Evolutionary conservation across 2,888 invertebrate genomes (phyloP).

Genomic region (Didymodactylos carnosus): DNA sequence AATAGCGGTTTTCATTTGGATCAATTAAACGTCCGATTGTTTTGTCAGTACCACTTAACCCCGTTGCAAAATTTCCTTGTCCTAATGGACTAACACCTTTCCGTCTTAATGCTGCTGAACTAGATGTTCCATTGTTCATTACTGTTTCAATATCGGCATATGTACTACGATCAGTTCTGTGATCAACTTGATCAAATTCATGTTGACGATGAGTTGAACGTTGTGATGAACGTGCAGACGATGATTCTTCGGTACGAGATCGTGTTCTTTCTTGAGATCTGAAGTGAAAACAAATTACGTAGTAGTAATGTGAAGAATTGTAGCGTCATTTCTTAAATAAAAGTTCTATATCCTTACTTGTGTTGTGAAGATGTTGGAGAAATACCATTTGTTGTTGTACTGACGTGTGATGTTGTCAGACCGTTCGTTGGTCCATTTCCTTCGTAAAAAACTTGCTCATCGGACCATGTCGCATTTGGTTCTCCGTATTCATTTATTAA

Average conservation of each 20-base stretch:
- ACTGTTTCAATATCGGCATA: background rate
- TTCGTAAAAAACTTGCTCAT: background rate
- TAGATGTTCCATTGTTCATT: no score
- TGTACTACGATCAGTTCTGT: background rate
- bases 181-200: background rate
- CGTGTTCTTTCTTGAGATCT: no score
- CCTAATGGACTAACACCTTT: no score
- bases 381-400: background rate
- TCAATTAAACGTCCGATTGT: no score
- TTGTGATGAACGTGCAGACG: background rate
- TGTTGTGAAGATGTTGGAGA: background rate
- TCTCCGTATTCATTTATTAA: background rate
- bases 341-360: background rate
- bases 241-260: background rate
- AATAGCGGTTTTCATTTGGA: background rate
- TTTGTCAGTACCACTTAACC: background rate
- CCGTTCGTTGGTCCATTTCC: background rate
- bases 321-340: background rate
- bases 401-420: background rate
- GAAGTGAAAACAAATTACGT: no score
- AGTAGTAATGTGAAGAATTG: no score
- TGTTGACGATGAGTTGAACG: background rate
- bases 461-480: background rate
- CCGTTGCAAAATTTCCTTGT: no score
- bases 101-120: no score